Conservation (phyloP, 30 jellyfish, hydroid and myxozoan genomes). For the Cassiopea andromeda region DNA sequence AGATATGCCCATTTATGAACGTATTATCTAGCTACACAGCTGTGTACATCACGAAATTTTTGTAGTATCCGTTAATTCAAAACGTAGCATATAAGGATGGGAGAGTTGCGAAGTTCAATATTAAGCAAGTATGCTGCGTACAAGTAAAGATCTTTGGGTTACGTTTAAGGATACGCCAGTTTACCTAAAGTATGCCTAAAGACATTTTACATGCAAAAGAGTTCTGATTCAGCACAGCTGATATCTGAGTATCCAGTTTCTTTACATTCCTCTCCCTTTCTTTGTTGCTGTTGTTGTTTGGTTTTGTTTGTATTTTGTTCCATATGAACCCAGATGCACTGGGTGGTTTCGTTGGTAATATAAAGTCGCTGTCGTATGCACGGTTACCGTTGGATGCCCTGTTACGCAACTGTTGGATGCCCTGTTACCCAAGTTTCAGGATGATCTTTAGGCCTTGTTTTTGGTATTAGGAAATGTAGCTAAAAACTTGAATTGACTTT, state of each 20-base stretch:
- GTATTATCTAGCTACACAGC: not conserved
- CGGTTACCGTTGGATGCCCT: not conserved
- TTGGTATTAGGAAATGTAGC: no score
- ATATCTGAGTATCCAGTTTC: not conserved
- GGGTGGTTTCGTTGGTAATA: not conserved
- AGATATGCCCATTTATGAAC: no score
- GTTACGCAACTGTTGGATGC: no score
- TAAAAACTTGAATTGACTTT: no score
- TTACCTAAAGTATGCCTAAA: no score
- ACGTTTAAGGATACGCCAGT: not conserved
- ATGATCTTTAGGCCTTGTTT: no score
- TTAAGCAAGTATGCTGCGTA: not conserved
- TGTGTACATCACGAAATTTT: not conserved
- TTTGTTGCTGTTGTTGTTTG: not conserved
- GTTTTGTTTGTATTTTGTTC: not conserved
- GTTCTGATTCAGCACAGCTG: not conserved
- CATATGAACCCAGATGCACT: not conserved
- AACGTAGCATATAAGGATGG: not conserved
- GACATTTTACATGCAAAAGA: no score
- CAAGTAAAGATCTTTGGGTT: not conserved
- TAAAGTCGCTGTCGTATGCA: not conserved
- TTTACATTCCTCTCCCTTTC: not conserved
- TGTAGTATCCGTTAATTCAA: not conserved
- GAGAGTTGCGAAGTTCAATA: not conserved
- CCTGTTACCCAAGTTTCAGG: no score